phyloP scores from a whole-genome alignment of 2,888 invertebrate species.

The Callyntrura sp. region DNA sequence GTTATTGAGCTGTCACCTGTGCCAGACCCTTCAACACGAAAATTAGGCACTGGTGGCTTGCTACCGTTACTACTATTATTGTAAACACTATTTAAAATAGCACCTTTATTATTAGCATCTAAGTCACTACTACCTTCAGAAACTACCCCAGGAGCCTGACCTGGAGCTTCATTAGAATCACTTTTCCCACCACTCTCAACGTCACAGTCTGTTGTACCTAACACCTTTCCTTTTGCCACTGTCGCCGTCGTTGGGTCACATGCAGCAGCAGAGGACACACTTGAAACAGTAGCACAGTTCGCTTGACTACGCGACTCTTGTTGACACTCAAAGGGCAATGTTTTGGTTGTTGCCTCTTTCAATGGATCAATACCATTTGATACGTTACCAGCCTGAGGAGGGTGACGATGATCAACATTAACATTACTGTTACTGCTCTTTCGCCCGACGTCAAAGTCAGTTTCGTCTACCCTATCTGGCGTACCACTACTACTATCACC shows the following conservation, averaged over 20 bases:
- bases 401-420: constrained; percentile 28
- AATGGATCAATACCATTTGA: constrained; percentile 65
- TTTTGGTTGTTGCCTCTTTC: constrained; percentile 64
- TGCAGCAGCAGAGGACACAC: neutral
- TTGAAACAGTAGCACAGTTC: neutral
- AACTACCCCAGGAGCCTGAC: neutral
- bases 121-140: constrained; percentile 20
- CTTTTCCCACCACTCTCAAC: constrained; percentile 22
- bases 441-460: constrained; percentile 2
- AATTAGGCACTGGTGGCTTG: constrained; percentile 82
- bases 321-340: constrained; percentile 14
- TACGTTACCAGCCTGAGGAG: constrained; percentile 3
- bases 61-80: constrained; percentile 6
- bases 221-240: constrained; percentile 10
- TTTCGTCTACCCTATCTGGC: neutral
- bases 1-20: constrained; percentile 83
- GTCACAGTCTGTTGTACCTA: neutral
- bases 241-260: neutral
- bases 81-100: constrained; percentile 12
- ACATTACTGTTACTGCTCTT: neutral
- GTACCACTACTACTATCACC: constrained; percentile 21
- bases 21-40: constrained; percentile 82
- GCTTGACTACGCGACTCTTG: constrained; percentile 14
- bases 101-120: constrained; percentile 58
- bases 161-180: neutral